These are phyloP conservation scores for Patiria miniata DNA, from an alignment of 35 echinoderm and acorn worm genomes.

Conservation along the genomic window DNA sequence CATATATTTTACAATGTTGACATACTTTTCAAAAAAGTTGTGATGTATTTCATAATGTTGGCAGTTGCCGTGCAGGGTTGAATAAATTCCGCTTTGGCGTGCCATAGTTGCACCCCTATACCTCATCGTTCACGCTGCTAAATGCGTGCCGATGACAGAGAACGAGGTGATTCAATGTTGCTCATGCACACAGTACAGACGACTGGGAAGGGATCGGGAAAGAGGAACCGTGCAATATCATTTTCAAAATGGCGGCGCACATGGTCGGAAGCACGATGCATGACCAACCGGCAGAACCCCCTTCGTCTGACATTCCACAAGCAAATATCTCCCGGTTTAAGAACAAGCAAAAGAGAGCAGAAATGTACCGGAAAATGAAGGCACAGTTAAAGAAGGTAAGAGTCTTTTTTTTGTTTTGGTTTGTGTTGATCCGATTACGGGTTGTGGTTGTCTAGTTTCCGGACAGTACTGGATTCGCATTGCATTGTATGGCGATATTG, in stretches of 20 bases:
- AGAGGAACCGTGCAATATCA: too few species aligned
- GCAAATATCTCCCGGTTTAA: slow-evolving; percentile 4
- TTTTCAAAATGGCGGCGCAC: slow-evolving; percentile 5
- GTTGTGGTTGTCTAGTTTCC: not conserved
- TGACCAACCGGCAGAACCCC: not conserved
- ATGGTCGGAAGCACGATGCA: not conserved
- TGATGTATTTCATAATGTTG: too few species aligned
- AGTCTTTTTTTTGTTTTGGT: not conserved
- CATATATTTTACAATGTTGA: too few species aligned
- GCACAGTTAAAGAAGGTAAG: slow-evolving; percentile 1
- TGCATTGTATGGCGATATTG: not conserved
- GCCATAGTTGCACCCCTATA: too few species aligned
- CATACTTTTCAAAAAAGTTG: too few species aligned
- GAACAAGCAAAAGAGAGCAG: not conserved
- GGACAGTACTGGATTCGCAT: not conserved
- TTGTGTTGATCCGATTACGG: not conserved
- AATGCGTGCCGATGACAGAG: too few species aligned
- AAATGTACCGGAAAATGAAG: not conserved
- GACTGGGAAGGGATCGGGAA: too few species aligned
- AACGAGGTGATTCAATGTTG: too few species aligned
- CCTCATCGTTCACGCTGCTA: too few species aligned
- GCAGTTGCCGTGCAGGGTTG: too few species aligned
- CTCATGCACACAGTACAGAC: too few species aligned
- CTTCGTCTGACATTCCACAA: not conserved
- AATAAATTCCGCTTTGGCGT: too few species aligned